A percentile compares a stretch with the other conserved stretches of the same genome.
These are phyloP conservation scores for Onthophagus taurus DNA, from an alignment of 1,140 invertebrate genomes.

Conservation along the genomic window DNA sequence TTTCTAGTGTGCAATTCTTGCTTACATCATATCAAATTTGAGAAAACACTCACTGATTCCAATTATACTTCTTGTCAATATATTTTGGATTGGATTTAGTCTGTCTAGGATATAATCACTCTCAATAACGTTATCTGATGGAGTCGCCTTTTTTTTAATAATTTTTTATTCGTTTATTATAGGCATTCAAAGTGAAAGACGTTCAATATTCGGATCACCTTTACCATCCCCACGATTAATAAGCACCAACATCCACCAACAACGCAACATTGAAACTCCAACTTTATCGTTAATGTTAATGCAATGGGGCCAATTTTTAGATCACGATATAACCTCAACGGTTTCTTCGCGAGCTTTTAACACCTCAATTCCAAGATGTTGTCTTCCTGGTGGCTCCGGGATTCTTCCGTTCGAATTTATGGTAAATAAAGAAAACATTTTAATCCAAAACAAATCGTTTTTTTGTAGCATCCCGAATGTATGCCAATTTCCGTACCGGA, in stretches of 20 bases:
- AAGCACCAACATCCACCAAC: conserved; percentile 54
- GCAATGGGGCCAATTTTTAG: conserved; percentile 80
- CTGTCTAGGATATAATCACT: no score
- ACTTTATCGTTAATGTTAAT: conserved; percentile 68
- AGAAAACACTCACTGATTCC: no score
- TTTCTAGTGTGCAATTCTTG: no score
- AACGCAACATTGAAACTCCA: conserved; percentile 46
- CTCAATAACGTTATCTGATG: no score
- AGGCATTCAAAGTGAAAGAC: conserved; percentile 35
- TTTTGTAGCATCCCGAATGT: conserved; percentile 66
- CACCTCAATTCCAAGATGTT: conserved; percentile 70
- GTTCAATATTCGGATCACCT: conserved; percentile 35
- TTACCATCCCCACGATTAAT: conserved; percentile 60
- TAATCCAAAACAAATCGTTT: neutral
- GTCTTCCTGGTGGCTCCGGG: conserved; percentile 50
- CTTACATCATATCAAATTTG: no score
- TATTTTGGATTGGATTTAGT: no score
- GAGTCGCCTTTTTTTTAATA: neutral
- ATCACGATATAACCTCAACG: conserved; percentile 69
- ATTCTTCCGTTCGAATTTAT: conserved; percentile 51
- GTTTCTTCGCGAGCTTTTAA: conserved; percentile 64
- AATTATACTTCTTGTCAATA: no score
- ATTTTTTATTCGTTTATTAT: neutral
- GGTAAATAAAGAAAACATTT: conserved; percentile 37
- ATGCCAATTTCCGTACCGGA: conserved; percentile 64